A percentile compares a stretch with the other conserved stretches of the same genome.
Evolutionary conservation across 2,113 vertebrate species (phyloP).

Genomic region (Bambusicola thoracicus): DNA sequence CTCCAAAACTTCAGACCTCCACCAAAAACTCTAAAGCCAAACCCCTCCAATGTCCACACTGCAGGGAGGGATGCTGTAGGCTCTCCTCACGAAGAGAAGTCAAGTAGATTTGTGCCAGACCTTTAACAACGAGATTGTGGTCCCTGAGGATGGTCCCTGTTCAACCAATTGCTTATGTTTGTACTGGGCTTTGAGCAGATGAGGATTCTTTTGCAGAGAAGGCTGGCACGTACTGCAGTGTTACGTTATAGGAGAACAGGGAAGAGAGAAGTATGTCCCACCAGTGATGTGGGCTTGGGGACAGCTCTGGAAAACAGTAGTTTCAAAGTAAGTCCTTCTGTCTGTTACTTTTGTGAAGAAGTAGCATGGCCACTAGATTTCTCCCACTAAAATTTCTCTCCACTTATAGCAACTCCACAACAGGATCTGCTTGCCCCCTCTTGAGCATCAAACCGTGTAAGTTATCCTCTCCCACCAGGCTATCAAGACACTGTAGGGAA

Average conservation of each 20-base stretch:
- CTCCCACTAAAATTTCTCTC: background rate
- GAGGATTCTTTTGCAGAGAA: rapidly evolving
- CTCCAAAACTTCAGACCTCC: background rate
- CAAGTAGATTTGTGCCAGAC: background rate
- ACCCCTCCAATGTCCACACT: rapidly evolving
- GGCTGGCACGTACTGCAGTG: rapidly evolving
- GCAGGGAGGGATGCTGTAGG: background rate
- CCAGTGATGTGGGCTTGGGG: background rate
- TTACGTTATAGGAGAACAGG: background rate
- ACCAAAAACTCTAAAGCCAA: rapidly evolving
- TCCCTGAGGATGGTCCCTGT: background rate
- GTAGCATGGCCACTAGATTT: background rate
- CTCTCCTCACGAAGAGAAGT: rapidly evolving
- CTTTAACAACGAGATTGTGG: background rate
- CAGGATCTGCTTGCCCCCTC: background rate
- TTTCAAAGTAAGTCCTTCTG: background rate
- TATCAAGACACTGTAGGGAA: background rate
- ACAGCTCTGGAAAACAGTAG: background rate
- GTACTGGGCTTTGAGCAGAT: background rate
- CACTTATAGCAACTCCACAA: background rate
- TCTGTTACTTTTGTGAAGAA: background rate
- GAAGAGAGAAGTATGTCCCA: background rate
- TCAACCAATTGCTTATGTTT: background rate
- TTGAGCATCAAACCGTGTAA: background rate
- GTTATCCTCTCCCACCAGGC: background rate